Conservation (phyloP, 2,113 vertebrate species). For the Agapornis roseicollis region DNA sequence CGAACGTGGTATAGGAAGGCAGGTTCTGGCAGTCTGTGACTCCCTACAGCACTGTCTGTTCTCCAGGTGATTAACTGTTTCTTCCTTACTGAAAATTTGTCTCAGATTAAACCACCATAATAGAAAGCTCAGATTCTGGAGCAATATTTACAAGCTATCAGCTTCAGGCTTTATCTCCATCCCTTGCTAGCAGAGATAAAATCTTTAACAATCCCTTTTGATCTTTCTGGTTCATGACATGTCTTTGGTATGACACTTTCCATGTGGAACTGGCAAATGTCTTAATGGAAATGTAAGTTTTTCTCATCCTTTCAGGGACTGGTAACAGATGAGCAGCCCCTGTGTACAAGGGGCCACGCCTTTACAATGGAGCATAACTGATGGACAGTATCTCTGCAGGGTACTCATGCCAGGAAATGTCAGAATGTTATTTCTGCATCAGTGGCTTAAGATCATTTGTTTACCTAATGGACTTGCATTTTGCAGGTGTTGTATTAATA, state of each 20-base stretch:
- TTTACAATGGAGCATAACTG: not conserved
- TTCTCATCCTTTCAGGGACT: not conserved
- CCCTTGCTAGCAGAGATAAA: conserved; percentile 36
- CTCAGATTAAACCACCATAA: conserved; percentile 17
- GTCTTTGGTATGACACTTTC: conserved; percentile 9
- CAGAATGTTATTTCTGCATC: conserved; percentile 60
- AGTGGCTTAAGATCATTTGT: conserved; percentile 26
- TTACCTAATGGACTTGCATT: conserved; percentile 57
- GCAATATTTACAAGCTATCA: conserved; percentile 20
- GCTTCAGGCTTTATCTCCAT: conserved; percentile 40
- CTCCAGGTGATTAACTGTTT: not conserved
- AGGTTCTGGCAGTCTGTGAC: not conserved
- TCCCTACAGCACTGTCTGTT: not conserved
- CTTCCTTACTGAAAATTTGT: conserved; percentile 15
- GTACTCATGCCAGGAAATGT: conserved; percentile 36
- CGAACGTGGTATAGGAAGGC: not conserved
- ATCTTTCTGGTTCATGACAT: conserved; percentile 43
- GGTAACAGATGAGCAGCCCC: not conserved
- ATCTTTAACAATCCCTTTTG: conserved; percentile 47
- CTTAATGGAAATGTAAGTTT: conserved; percentile 13
- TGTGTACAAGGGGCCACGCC: not conserved
- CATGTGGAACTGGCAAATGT: not conserved
- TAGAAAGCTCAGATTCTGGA: conserved; percentile 23
- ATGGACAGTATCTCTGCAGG: not conserved
- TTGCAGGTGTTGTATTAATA: conserved; percentile 56